Evolutionary conservation across 2,113 vertebrate genomes (phyloP).

Genomic region (Puffinus mauretanicus): DNA sequence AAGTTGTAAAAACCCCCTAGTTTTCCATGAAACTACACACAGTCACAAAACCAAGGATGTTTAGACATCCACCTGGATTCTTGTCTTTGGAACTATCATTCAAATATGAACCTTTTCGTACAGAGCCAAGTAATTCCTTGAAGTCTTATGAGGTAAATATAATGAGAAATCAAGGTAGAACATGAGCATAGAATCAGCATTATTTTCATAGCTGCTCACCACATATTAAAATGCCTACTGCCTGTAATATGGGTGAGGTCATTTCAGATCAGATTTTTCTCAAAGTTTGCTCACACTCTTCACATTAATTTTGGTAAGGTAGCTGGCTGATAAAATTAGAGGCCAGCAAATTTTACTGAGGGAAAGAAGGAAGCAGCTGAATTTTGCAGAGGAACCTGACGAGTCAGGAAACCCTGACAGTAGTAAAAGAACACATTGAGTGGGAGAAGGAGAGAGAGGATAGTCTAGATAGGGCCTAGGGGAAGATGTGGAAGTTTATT

Average conservation of each 20-base stretch:
- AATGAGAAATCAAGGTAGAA: not conserved
- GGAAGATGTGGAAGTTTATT: not conserved
- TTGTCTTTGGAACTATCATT: not conserved
- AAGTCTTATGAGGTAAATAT: not conserved
- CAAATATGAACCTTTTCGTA: not conserved
- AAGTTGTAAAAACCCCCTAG: not conserved
- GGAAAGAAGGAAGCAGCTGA: not conserved
- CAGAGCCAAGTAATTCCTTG: not conserved
- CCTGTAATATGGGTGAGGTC: not conserved
- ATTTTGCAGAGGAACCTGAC: not conserved
- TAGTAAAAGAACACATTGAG: not conserved
- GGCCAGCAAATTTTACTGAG: not conserved
- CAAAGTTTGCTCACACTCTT: not conserved
- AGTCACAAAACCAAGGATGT: not conserved
- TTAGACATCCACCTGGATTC: not conserved
- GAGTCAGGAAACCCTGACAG: not conserved
- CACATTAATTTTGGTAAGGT: not conserved
- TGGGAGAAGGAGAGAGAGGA: not conserved
- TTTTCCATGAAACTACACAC: not conserved
- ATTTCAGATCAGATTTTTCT: not conserved
- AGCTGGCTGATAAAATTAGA: not conserved
- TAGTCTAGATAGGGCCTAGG: not conserved
- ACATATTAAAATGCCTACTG: not conserved
- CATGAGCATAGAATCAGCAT: not conserved
- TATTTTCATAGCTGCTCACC: not conserved